Base-by-base conservation (phyloP, 2,888 invertebrate species). In the Listrodromus nycthemerus region DNA sequence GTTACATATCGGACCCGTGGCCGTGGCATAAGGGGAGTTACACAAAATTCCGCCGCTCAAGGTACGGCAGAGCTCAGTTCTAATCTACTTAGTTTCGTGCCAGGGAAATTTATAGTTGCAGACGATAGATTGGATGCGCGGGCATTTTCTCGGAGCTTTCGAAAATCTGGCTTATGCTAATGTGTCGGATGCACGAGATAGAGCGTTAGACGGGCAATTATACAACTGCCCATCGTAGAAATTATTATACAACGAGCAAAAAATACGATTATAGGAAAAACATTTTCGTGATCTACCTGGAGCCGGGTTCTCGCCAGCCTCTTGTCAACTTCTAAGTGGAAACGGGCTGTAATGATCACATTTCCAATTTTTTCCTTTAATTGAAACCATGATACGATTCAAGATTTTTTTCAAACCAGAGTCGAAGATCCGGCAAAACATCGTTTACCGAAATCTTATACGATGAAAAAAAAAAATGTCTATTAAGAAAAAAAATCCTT, bases 111-210 rank as follows among this genome's bases (percentile, higher is more conserved):
- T 45, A 71, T 2, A 16, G 48, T 33, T 63, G 7, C 48, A 24
- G 7, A 37, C 21, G 45, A 21, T 50, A 45, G 66, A 70, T 65
- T 45, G 63, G 21, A 30, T 33, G 37, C 24, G 77, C 52, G 37
- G 27, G 52, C 13, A 55, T 67, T 80, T 75, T 75, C 76, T 80
- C 66, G 75, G 30, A 55, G 75, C 75, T 80, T 83, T 67, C 58
- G 66, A 24, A 76, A 75, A 80, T 80, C 70, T 75, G 79, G 75
- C 58, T 79, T 75, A 83, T 69, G 79, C 48, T 50, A 83, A 71
- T 75, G 37, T 70, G 52, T 37, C 55, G 45, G 70, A 61, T 37
- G 55, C 48, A 52, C 52, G 52, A 48, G 55, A 65, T 71, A 19
- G 58, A 79, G 19, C 33, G 58, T 24, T 33, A 33, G n/a, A 10